Conservation (phyloP, 2,797 vertebrate species). For the Neomorphus geoffroyi region DNA sequence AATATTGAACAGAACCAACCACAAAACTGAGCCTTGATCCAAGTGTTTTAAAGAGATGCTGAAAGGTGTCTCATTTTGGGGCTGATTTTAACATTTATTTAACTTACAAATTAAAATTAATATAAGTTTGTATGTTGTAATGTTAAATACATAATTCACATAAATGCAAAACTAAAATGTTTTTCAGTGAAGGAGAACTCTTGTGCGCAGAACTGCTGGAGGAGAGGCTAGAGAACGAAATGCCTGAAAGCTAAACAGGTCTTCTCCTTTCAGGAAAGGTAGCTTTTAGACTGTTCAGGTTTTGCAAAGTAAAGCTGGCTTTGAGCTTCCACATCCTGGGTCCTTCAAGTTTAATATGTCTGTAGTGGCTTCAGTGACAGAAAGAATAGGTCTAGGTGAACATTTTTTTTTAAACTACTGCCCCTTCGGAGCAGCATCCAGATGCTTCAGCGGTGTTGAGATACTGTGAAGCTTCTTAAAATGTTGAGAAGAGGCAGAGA, state of each 20-base stretch:
- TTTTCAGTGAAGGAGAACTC: neutral
- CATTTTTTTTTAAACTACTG: neutral
- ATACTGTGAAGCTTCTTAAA: neutral
- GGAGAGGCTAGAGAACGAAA: neutral
- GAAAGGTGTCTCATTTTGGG: neutral
- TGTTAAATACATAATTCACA: neutral
- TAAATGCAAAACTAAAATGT: accelerated
- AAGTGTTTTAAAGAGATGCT: neutral
- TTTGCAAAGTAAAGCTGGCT: neutral
- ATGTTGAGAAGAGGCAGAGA: neutral
- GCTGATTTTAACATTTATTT: neutral
- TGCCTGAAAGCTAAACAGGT: neutral
- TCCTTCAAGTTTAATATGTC: neutral
- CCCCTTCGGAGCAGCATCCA: neutral
- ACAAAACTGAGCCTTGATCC: neutral
- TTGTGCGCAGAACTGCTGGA: neutral
- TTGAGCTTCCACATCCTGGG: neutral
- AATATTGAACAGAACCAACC: no score
- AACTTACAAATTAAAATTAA: neutral
- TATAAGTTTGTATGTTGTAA: accelerated
- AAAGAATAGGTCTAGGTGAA: accelerated
- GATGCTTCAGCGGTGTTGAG: neutral
- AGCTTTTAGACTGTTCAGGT: neutral
- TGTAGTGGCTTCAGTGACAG: neutral
- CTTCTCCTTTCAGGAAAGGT: neutral